Evolutionary conservation across 2,797 vertebrate species (phyloP), one percentile per base, ranked within the genome.

Genomic region (Austrolebias charrua): DNA sequence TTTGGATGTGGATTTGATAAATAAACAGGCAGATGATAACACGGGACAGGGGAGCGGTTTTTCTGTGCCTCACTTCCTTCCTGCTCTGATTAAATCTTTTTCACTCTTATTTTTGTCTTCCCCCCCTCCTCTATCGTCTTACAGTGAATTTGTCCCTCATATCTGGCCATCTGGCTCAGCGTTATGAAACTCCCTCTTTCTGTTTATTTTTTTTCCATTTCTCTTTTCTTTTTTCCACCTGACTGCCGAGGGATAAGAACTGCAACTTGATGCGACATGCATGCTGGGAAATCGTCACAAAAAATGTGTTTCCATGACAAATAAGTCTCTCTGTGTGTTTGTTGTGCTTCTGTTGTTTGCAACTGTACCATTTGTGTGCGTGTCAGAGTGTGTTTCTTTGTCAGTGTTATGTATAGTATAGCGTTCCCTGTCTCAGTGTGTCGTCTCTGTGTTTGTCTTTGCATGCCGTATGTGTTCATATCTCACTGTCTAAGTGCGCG

Each of bases 251-350:
- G 72, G 63, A 80, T 68, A 78, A 79, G 50, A 56, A 67, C 59
- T 52, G 55, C 58, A 71, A 62, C 79, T 63, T 76, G 52, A 78
- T 81, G 63, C 69, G 49, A 63, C 67, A 67, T 67, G 54, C 70
- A 82, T 69, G 67, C 64, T 74, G 68, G 57, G 65, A 76, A 75
- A 75, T 75, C 54, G 61, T 76, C 69, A 24, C 48, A 77, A 63
- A 64, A 54, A 57, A 51, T 50, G 61, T 70, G 69, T 83, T 81
- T 68, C 76, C 73, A 78, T 74, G 75, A 85, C 69, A 82, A 87
- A 85, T 75, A 80, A 79, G 60, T 64, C 73, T 61, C 44, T 65
- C 55, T 81, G 68, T 66, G 66, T 67, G 43, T 64, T 49, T 51
- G 44, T 29, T 46, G 38, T 60, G 47, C 65, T 61, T 57, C 49